These are phyloP conservation scores for Cartodere bifasciata DNA, from an alignment of 2,888 invertebrate species.

Conservation along the genomic window DNA sequence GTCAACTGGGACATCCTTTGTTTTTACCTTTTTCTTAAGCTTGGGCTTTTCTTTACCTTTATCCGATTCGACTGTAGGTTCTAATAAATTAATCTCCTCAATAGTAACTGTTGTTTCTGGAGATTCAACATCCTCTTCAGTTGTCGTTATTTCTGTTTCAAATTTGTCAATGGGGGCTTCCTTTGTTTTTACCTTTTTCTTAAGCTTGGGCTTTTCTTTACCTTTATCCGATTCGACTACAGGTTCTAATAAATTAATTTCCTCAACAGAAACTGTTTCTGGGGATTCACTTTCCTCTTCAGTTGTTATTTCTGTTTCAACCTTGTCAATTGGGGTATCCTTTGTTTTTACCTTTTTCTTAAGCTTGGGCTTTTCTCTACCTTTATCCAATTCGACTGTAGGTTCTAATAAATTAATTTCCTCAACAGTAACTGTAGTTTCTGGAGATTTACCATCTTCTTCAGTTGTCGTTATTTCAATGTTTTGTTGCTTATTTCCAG, in stretches of 20 bases:
- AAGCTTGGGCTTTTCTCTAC: conserved; percentile 16
- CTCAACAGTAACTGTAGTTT: conserved; percentile 24
- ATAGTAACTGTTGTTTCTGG: conserved; percentile 7
- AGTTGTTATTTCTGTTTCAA: not conserved
- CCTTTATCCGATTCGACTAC: conserved; percentile 24
- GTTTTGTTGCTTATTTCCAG: conserved; percentile 22
- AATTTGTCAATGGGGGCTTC: conserved; percentile 31
- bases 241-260: not conserved
- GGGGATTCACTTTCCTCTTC: not conserved
- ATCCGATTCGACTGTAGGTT: conserved; percentile 8
- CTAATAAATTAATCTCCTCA: conserved; percentile 18
- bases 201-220: conserved; percentile 21
- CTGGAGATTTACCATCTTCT: conserved; percentile 29
- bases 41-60: conserved; percentile 17
- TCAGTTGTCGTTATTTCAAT: conserved; percentile 24
- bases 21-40: conserved; percentile 16
- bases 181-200: conserved; percentile 29
- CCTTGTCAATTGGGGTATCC: not conserved
- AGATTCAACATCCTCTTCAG: conserved; percentile 1
- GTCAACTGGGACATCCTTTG: too few relatives aligned
- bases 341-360: conserved; percentile 16
- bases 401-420: conserved; percentile 13
- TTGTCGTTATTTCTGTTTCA: conserved; percentile 35
- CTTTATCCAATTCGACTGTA: conserved; percentile 12
- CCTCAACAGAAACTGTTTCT: not conserved